Evolutionary conservation across 2,797 vertebrate genomes (phyloP).

Genomic region (Chaetophractus vellerosus): DNA sequence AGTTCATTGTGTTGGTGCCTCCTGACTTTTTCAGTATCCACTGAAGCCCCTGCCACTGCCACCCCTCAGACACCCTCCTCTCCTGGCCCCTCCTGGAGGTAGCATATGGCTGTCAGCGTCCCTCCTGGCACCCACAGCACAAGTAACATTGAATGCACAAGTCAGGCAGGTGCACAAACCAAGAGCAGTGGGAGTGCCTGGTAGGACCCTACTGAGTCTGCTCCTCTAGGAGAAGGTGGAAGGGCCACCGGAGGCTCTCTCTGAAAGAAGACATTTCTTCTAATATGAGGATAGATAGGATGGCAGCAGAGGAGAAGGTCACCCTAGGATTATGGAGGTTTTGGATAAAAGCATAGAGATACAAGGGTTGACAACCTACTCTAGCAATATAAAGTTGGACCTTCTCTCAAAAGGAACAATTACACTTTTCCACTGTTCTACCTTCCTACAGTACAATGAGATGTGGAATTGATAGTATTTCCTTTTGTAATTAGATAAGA

Average conservation of each 20-base stretch:
- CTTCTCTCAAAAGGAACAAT: not conserved
- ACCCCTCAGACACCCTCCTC: not conserved
- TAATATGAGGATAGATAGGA: not conserved
- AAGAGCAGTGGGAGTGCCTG: not conserved
- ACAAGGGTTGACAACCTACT: not conserved
- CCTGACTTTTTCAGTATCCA: not conserved
- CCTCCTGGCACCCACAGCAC: not conserved
- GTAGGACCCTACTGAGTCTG: not conserved
- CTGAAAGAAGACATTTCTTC: not conserved
- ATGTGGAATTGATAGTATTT: not conserved
- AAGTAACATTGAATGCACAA: not conserved
- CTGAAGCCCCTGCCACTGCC: fast-evolving
- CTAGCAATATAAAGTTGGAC: not conserved
- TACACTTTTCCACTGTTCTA: not conserved
- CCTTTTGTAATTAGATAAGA: not conserved
- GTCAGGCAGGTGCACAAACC: not conserved
- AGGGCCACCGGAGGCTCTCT: not conserved
- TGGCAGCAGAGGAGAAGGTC: not conserved
- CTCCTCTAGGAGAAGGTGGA: not conserved
- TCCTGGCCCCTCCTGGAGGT: not conserved
- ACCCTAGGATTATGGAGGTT: not conserved
- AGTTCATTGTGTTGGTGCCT: not conserved
- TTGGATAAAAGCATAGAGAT: not conserved
- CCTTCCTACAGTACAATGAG: not conserved
- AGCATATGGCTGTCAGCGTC: too few relatives aligned